A percentile compares a stretch with the other conserved stretches of the same genome.
phyloP scores from a whole-genome alignment of 2,797 vertebrate species.

The Protonibea diacanthus region DNA sequence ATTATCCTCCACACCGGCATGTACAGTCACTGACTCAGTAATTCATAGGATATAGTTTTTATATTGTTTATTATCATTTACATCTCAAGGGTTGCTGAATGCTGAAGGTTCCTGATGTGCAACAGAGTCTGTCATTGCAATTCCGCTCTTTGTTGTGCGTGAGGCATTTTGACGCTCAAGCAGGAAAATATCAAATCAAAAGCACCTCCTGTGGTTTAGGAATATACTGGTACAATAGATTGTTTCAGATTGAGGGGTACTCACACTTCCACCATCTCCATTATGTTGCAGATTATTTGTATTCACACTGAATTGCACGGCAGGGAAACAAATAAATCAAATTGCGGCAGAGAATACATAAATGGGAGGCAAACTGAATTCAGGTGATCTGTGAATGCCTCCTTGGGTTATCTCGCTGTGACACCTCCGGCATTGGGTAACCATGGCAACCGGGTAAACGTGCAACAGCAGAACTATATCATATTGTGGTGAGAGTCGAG shows the following conservation, averaged over 20 bases:
- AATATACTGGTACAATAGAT: constrained; percentile 72
- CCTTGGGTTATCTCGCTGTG: constrained; percentile 82
- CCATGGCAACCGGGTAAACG: constrained; percentile 87
- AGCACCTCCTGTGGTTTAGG: constrained; percentile 67
- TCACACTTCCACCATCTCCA: constrained; percentile 67
- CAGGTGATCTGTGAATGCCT: constrained; percentile 86
- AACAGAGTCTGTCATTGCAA: constrained; percentile 57
- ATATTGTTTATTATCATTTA: constrained; percentile 61
- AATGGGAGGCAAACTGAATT: constrained; percentile 77
- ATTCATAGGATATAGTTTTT: constrained; percentile 65
- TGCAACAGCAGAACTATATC: constrained; percentile 81
- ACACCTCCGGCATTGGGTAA: constrained; percentile 82
- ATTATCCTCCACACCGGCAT: constrained; percentile 69
- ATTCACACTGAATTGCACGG: constrained; percentile 74
- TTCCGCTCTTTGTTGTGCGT: constrained; percentile 62
- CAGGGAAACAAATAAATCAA: constrained; percentile 81
- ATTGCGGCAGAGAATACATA: constrained; percentile 70
- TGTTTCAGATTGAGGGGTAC: constrained; percentile 72
- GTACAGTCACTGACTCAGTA: constrained; percentile 63
- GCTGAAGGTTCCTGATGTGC: constrained; percentile 50
- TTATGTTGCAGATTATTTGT: constrained; percentile 80
- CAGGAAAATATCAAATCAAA: constrained; percentile 76
- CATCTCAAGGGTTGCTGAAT: constrained; percentile 65
- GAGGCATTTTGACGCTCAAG: constrained; percentile 61
- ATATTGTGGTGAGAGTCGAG: constrained; percentile 80